These are phyloP conservation scores for Gymnoscopelus braueri DNA, from an alignment of 2,797 vertebrate species.

Conservation along the genomic window DNA sequence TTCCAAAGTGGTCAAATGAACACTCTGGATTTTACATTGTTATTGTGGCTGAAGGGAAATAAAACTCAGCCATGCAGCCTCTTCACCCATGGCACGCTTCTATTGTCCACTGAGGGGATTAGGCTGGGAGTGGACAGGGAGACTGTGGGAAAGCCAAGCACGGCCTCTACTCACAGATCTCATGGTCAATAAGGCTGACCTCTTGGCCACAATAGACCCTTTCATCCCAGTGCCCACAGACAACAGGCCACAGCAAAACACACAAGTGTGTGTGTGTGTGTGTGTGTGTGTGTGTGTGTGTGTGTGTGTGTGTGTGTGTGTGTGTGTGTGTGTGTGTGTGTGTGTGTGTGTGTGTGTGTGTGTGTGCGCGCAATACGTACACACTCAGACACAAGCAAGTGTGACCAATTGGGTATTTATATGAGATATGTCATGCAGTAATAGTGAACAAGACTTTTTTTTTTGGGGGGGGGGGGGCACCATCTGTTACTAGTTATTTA, in stretches of 20 bases:
- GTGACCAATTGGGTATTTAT: slow-evolving; percentile 8
- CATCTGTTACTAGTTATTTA: slow-evolving; percentile 32
- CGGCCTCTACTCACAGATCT: slow-evolving; percentile 84
- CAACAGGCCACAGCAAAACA: slow-evolving; percentile 54
- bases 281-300: slow-evolving; percentile 22
- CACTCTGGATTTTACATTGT: slow-evolving; percentile 26
- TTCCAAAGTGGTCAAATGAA: slow-evolving; percentile 3
- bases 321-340: slow-evolving; percentile 35
- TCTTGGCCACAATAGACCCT: slow-evolving; percentile 72
- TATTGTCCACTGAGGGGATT: slow-evolving; percentile 82
- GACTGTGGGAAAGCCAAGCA: slow-evolving; percentile 89
- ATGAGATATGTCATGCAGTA: slow-evolving; percentile 28
- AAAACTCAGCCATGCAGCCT: slow-evolving; percentile 62
- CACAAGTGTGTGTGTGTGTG: slow-evolving; percentile 16
- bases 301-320: slow-evolving; percentile 39
- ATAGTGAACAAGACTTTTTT: slow-evolving; percentile 11
- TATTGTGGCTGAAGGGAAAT: slow-evolving; percentile 52
- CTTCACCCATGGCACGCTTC: slow-evolving; percentile 86
- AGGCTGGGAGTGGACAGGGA: slow-evolving; percentile 80
- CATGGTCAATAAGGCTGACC: slow-evolving; percentile 77
- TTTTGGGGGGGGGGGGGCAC: no score
- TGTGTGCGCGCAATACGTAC: slow-evolving; percentile 14
- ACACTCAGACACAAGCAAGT: slow-evolving; percentile 14
- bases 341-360: slow-evolving; percentile 33
- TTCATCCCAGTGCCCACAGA: slow-evolving; percentile 67